These are phyloP conservation scores for Coremacera marginata DNA, from an alignment of 2,888 invertebrate species.

Conservation along the genomic window DNA sequence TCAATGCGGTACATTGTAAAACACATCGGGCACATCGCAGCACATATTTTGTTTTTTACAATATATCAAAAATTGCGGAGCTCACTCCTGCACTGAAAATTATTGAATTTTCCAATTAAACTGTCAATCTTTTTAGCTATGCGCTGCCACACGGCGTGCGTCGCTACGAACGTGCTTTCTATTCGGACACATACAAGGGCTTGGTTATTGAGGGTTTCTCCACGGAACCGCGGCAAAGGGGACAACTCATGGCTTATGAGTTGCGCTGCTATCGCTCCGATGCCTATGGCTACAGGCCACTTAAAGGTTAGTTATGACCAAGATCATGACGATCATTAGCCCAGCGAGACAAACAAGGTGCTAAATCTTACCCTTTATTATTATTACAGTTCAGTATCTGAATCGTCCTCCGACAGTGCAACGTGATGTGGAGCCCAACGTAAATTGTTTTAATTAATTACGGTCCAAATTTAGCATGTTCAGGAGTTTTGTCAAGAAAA, in stretches of 20 bases:
- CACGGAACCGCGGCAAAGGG: slow-evolving; percentile 50
- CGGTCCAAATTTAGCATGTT: neutral
- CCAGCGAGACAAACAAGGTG: neutral
- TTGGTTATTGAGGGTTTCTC: slow-evolving; percentile 57
- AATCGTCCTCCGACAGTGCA: slow-evolving; percentile 51
- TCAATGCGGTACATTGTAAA: neutral
- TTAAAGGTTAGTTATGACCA: slow-evolving; percentile 46
- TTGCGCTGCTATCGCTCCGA: slow-evolving; percentile 58
- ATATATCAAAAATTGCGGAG: slow-evolving; percentile 9
- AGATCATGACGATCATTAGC: neutral
- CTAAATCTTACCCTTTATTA: slow-evolving; percentile 12
- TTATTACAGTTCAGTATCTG: slow-evolving; percentile 53
- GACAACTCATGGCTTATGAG: slow-evolving; percentile 48
- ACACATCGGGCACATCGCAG: too few species aligned
- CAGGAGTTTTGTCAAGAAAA: neutral
- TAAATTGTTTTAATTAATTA: slow-evolving; percentile 45
- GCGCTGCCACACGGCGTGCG: slow-evolving; percentile 57
- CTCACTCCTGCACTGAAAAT: neutral
- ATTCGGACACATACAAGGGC: slow-evolving; percentile 43
- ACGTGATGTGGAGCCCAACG: slow-evolving; percentile 52
- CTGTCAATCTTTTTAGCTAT: slow-evolving; percentile 41
- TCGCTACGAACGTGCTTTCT: slow-evolving; percentile 56
- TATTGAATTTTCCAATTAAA: neutral
- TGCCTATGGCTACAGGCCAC: slow-evolving; percentile 50
- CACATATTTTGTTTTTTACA: neutral